phyloP scores from a whole-genome alignment of 2,797 vertebrate species.

The Lates japonicus region DNA sequence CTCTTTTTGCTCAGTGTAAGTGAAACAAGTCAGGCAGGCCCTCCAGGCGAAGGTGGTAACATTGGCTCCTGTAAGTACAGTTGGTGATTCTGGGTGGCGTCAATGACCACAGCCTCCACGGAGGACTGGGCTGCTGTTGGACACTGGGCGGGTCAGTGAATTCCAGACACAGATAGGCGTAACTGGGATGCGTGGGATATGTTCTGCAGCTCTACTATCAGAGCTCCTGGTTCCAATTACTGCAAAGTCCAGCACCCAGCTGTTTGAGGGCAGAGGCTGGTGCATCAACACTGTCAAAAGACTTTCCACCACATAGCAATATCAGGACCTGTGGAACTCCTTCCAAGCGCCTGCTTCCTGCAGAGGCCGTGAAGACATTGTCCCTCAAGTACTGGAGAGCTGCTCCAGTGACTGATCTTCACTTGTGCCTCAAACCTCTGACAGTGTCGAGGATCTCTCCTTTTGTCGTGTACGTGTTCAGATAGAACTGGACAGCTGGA shows the following conservation, averaged over 20 bases:
- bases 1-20: not conserved
- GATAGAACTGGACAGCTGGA: not conserved
- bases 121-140: slow-evolving; percentile 45
- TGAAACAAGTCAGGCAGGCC: not conserved
- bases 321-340: slow-evolving; percentile 22
- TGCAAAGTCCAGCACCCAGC: too few species aligned
- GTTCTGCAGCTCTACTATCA: too few species aligned
- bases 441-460: too few species aligned
- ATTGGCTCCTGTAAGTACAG: slow-evolving; percentile 20
- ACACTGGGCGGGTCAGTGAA: too few species aligned
- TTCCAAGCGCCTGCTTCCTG: slow-evolving; percentile 88
- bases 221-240: too few species aligned
- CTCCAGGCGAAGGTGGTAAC: not conserved
- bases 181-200: too few species aligned
- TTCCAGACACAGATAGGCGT: too few species aligned
- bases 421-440: slow-evolving; percentile 48
- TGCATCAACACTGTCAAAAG: too few species aligned
- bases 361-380: slow-evolving; percentile 85
- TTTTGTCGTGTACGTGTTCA: slow-evolving; percentile 14
- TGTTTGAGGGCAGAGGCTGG: too few species aligned
- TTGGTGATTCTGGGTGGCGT: slow-evolving; percentile 21
- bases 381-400: slow-evolving; percentile 60
- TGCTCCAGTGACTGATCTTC: slow-evolving; percentile 38
- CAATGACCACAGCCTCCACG: slow-evolving; percentile 37
- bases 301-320: too few species aligned